Conservation (phyloP, 2,113 vertebrate genomes). For the Aleadryas rufinucha region DNA sequence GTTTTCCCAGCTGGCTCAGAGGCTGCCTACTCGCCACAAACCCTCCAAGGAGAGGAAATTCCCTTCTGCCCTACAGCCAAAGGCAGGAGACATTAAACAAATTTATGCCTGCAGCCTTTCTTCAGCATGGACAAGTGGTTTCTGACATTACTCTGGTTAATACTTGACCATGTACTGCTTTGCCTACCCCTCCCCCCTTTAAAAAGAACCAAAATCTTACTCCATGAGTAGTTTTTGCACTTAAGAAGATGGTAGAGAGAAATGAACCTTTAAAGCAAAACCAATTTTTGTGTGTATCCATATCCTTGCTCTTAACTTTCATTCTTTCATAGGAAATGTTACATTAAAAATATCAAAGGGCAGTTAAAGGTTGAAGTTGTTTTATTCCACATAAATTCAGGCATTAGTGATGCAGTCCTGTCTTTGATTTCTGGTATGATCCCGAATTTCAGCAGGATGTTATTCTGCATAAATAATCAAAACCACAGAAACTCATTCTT, state of each 20-base stretch:
- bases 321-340: background rate
- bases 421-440: background rate
- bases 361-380: background rate
- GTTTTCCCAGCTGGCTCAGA: fast-evolving
- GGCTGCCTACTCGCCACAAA: background rate
- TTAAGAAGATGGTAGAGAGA: background rate
- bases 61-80: background rate
- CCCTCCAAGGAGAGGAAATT: background rate
- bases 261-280: background rate
- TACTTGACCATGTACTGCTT: background rate
- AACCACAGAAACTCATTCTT: background rate
- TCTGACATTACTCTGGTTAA: background rate
- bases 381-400: background rate
- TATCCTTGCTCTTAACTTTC: background rate
- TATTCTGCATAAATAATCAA: background rate
- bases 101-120: background rate
- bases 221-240: background rate
- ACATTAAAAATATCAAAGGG: background rate
- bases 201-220: background rate
- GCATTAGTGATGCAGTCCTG: background rate
- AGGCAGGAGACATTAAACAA: background rate
- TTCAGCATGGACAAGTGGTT: background rate
- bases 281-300: background rate
- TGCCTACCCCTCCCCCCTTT: background rate
- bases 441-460: background rate